These are phyloP conservation scores for Cotesia congregata DNA, from an alignment of 2,888 invertebrate genomes.

Conservation along the genomic window DNA sequence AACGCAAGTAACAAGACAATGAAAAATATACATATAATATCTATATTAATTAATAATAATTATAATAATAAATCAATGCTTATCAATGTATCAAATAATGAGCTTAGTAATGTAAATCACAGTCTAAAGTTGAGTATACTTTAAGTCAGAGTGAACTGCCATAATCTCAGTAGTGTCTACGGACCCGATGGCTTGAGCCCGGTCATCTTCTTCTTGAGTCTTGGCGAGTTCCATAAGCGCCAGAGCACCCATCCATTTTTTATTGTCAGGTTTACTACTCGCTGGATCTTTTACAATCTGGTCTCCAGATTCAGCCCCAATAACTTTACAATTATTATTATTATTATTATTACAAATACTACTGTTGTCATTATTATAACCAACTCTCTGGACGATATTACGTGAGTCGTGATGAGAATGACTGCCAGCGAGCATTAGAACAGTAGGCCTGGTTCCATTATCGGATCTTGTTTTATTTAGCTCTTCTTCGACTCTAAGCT, in stretches of 20 bases:
- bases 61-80: conserved; percentile 7
- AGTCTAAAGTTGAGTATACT: conserved; percentile 65
- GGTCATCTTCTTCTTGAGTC: conserved; percentile 61
- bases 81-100: conserved; percentile 11
- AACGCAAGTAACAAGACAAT: conserved; percentile 7
- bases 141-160: conserved; percentile 50
- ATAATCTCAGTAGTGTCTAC: conserved; percentile 52
- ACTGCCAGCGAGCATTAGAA: conserved; percentile 71
- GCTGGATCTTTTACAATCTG: conserved; percentile 49
- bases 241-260: conserved; percentile 75
- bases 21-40: background rate
- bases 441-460: conserved; percentile 73
- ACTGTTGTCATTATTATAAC: conserved; percentile 47
- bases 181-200: conserved; percentile 53
- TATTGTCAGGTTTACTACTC: conserved; percentile 63
- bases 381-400: conserved; percentile 31
- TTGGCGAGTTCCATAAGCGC: conserved; percentile 75
- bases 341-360: conserved; percentile 38
- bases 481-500: conserved; percentile 3
- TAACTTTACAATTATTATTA: conserved; percentile 42
- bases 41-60: background rate
- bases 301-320: conserved; percentile 44
- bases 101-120: conserved; percentile 57
- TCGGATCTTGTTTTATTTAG: conserved; percentile 51
- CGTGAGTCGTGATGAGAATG: conserved; percentile 41